A percentile compares a stretch with the other conserved stretches of the same genome.
phyloP scores from a whole-genome alignment of 2,113 vertebrate species.

The Ochotona princeps region DNA sequence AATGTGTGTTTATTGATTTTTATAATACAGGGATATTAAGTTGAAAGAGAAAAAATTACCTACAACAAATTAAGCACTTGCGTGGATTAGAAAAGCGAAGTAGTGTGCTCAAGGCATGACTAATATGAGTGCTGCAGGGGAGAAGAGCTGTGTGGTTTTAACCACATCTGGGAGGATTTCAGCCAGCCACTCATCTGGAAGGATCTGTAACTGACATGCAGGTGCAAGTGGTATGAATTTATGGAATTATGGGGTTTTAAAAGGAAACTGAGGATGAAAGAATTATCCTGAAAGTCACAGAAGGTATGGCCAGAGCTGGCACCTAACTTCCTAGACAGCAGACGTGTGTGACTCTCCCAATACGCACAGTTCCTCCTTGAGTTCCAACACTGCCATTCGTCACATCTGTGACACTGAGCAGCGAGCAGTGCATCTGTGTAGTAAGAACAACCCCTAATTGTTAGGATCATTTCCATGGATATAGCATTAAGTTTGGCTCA shows the following conservation, averaged over 20 bases:
- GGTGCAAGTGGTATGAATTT: slow-evolving; percentile 30
- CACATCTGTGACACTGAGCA: not conserved
- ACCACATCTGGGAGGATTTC: slow-evolving; percentile 51
- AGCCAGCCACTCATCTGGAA: slow-evolving; percentile 31
- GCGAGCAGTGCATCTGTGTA: not conserved
- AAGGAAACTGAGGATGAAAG: not conserved
- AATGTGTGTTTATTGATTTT: slow-evolving; percentile 81
- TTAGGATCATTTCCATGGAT: not conserved
- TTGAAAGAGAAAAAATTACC: slow-evolving; percentile 82
- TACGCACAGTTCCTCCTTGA: not conserved
- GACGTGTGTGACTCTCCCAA: not conserved
- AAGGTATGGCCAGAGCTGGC: not conserved
- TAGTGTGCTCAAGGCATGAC: slow-evolving; percentile 54
- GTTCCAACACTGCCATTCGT: not conserved
- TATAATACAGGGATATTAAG: slow-evolving; percentile 80
- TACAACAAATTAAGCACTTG: slow-evolving; percentile 80
- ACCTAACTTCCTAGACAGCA: not conserved
- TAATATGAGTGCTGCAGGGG: not conserved
- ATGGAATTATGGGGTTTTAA: not conserved
- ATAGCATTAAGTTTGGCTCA: not conserved
- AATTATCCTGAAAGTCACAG: not conserved
- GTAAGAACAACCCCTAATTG: not conserved
- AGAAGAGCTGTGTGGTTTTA: not conserved
- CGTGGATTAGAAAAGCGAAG: slow-evolving; percentile 77
- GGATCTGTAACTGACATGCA: slow-evolving; percentile 44